Conservation (phyloP, 2,797 vertebrate species). For the Melanogrammus aeglefinus region DNA sequence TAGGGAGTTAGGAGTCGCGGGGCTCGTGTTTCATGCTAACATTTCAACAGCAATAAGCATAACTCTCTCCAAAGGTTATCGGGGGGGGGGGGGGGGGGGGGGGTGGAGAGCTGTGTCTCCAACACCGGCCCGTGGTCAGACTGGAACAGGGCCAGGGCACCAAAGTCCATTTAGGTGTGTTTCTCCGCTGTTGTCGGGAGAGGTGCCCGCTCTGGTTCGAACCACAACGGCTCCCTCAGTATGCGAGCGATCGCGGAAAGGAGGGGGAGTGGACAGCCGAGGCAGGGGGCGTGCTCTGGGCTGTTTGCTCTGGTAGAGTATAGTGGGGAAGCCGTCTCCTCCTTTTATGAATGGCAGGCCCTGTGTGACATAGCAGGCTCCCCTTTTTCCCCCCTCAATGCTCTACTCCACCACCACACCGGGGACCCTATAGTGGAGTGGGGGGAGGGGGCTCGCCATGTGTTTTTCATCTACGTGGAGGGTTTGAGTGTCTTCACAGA, state of each 20-base stretch:
- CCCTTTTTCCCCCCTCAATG: conserved; percentile 54
- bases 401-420: conserved; percentile 43
- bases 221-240: too few relatives aligned
- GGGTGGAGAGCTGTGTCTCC: too few relatives aligned
- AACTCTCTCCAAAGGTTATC: not conserved
- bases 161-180: too few relatives aligned
- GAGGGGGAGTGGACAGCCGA: conserved; percentile 36
- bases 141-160: too few relatives aligned
- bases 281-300: conserved; percentile 24
- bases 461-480: conserved; percentile 79
- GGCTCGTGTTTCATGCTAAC: conserved; percentile 36
- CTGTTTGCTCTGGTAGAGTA: conserved; percentile 38
- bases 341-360: conserved; percentile 73
- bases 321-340: conserved; percentile 50
- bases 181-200: too few relatives aligned
- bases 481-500: conserved; percentile 69
- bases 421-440: conserved; percentile 52
- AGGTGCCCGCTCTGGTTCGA: too few relatives aligned
- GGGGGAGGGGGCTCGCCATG: conserved; percentile 56
- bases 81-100: too few relatives aligned
- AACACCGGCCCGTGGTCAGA: too few relatives aligned
- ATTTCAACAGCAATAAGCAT: conserved; percentile 21
- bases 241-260: not conserved
- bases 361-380: conserved; percentile 66
- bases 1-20: conserved; percentile 44